Evolutionary conservation across 2,113 vertebrate genomes (phyloP), one percentile per base, ranked within the genome.

Genomic region (Amazona vittata): DNA sequence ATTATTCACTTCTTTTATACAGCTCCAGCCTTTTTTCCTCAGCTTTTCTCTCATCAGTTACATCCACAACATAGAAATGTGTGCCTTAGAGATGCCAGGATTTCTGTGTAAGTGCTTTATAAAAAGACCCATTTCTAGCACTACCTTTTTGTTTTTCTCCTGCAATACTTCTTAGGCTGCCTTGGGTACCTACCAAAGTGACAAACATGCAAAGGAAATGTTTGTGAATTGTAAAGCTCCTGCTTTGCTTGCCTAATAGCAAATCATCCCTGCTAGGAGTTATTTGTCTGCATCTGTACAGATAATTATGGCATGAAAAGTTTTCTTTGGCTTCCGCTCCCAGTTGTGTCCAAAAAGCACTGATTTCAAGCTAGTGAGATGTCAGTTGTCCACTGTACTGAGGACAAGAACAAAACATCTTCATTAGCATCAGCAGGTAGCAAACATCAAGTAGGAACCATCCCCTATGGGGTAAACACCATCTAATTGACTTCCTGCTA

Each of bases 351-450:
- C 70, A 85, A 85, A 92, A 88, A 70, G 63, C 65, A 71, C 53
- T 81, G 4, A 65, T 70, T 86, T 50, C 62, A 67, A 74, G 50
- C 28, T 41, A 64, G 16, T 5, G 63, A 90, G 43, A 39, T 75
- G 43, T 71, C 90, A 88, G 28, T 26, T 91, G 60, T 63, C 37
- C 37, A 31, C 69, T 63, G 44, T 55, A 47, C 5, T 8, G 46
- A 13, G 39, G 83, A 77, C 3, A 8, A 57, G 76, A 89, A 63
- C 29, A 84, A 86, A 93, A 67, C 20, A 14, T 11, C 78, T 68
- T 88, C 65, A 79, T 91, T 88, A 88, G 37, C 53, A 71, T 57
- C 70, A 91, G 83, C 73, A 73, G 94, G 82, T 25, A 93, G 62
- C 43, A 88, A 93, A 93, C 53, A 44, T 73, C 41, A 73, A 78